phyloP scores from a whole-genome alignment of 2,888 invertebrate genomes.

The Julus scanicus region DNA sequence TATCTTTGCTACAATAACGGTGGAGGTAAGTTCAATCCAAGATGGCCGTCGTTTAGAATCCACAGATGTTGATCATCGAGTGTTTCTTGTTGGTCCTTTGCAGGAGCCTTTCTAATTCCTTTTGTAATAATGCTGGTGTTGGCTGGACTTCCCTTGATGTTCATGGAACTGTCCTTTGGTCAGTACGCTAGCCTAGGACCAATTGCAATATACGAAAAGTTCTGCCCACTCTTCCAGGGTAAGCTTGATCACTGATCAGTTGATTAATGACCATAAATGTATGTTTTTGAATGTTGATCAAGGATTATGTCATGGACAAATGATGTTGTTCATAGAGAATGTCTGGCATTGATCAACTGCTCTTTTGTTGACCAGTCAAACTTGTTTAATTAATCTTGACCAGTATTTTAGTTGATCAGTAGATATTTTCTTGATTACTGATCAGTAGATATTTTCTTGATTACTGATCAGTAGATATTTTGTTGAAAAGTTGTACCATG shows the following conservation, averaged over 20 bases:
- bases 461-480: too few species aligned
- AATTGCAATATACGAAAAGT: slow-evolving; percentile 81
- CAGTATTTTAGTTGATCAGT: too few species aligned
- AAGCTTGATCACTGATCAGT: slow-evolving; percentile 52
- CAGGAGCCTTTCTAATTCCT: slow-evolving; percentile 80
- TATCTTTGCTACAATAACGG: slow-evolving; percentile 82
- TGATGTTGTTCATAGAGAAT: too few species aligned
- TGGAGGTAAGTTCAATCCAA: slow-evolving; percentile 70
- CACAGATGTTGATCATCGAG: not conserved
- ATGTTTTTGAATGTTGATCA: too few species aligned
- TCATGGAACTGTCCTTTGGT: slow-evolving; percentile 86
- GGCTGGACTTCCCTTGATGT: slow-evolving; percentile 83
- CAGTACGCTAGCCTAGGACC: slow-evolving; percentile 81
- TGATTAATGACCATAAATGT: too few species aligned
- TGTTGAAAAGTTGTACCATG: not conserved
- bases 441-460: too few species aligned
- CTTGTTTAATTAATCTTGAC: too few species aligned
- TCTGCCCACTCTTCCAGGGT: slow-evolving; percentile 79
- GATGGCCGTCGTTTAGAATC: not conserved
- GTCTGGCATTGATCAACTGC: too few species aligned
- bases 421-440: too few species aligned
- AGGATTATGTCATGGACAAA: too few species aligned
- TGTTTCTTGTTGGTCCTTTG: slow-evolving; percentile 51
- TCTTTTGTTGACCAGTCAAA: too few species aligned
- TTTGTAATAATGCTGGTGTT: slow-evolving; percentile 81